Conservation (phyloP, 2,888 invertebrate species). For the Chaetogeoica ovagalla region DNA sequence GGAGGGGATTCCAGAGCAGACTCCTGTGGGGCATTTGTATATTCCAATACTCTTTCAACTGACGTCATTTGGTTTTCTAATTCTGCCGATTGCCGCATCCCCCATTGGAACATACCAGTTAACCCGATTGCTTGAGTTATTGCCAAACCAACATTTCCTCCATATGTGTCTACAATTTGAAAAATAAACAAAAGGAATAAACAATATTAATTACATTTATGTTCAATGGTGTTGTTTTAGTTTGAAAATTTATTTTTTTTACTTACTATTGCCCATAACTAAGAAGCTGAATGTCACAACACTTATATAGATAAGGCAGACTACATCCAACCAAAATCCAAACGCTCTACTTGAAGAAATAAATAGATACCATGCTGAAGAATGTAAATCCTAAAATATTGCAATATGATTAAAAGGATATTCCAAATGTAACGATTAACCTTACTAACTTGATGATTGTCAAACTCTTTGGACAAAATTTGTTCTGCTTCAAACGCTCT, state of each 20-base stretch:
- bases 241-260: not conserved
- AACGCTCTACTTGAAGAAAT: constrained; percentile 91
- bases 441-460: constrained; percentile 69
- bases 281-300: constrained; percentile 86
- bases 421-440: constrained; percentile 7
- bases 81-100: constrained; percentile 89
- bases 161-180: constrained; percentile 58
- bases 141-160: constrained; percentile 76
- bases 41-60: constrained; percentile 85
- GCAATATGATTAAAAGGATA: not conserved
- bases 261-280: constrained; percentile 59
- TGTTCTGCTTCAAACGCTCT: constrained; percentile 83
- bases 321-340: constrained; percentile 87
- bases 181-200: not conserved
- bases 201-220: not conserved
- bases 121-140: constrained; percentile 79
- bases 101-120: constrained; percentile 83
- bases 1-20: constrained; percentile 57
- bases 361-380: constrained; percentile 90
- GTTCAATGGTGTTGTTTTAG: not conserved
- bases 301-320: constrained; percentile 84
- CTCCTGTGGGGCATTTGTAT: constrained; percentile 70
- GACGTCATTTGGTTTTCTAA: constrained; percentile 84
- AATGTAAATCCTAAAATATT: constrained; percentile 54
- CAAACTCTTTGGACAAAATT: constrained; percentile 77